These are phyloP conservation scores for Sminthurides aquaticus DNA, from an alignment of 2,888 invertebrate species.

Conservation along the genomic window DNA sequence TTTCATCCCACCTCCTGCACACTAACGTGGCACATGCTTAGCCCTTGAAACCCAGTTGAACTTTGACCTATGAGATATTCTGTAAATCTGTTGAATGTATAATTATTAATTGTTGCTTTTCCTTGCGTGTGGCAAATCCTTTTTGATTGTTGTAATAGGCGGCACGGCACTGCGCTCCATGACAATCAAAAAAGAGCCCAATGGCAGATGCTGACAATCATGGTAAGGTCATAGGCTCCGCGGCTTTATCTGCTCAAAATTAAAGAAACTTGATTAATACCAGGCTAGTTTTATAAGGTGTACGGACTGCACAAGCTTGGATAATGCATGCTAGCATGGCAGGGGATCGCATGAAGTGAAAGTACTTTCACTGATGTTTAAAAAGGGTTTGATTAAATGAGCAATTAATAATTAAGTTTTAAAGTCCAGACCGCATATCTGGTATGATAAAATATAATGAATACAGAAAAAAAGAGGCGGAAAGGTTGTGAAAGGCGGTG, in stretches of 20 bases:
- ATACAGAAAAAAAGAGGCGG: no score
- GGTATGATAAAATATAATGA: no score
- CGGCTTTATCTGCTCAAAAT: not conserved
- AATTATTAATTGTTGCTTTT: not conserved
- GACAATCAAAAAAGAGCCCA: not conserved
- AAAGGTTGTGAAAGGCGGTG: no score
- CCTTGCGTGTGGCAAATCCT: not conserved
- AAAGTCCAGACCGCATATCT: no score
- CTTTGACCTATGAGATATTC: no score
- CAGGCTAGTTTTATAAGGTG: not conserved
- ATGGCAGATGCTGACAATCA: not conserved
- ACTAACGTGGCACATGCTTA: not conserved
- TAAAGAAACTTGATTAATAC: not conserved
- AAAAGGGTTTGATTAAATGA: no score
- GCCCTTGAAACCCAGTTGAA: no score
- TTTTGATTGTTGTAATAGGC: not conserved
- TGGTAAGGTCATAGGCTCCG: not conserved
- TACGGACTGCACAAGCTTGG: not conserved
- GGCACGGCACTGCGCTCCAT: not conserved
- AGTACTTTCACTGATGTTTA: no score
- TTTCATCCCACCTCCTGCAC: not conserved
- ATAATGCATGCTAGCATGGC: not conserved
- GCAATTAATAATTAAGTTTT: no score
- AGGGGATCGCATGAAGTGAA: no score
- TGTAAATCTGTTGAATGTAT: no score